Evolutionary conservation across 1,140 invertebrate genomes (phyloP).

Genomic region (Zaprionus davidi): DNA sequence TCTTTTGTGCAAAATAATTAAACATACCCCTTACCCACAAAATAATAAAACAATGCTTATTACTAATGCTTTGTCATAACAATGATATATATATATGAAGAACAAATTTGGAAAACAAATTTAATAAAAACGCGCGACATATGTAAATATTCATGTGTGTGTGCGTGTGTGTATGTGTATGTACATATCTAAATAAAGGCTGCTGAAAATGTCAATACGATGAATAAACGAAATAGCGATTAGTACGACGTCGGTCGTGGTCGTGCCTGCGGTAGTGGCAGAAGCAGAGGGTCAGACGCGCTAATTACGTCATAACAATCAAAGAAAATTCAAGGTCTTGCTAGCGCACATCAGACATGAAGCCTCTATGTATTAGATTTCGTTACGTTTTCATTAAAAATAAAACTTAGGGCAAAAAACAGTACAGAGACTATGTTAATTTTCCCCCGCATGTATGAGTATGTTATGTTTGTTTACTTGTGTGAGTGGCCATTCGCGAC

Average conservation of each 20-base stretch:
- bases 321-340: conserved; percentile 81
- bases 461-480: conserved; percentile 37
- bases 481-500: conserved; percentile 62
- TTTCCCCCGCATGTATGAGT: conserved; percentile 24
- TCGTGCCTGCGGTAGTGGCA: conserved; percentile 58
- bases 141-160: conserved; percentile 31
- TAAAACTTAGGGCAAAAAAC: conserved; percentile 63
- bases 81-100: background rate
- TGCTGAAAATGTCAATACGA: conserved; percentile 80
- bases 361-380: conserved; percentile 73
- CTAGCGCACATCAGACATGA: conserved; percentile 56
- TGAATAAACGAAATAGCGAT: conserved; percentile 79
- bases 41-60: conserved; percentile 13
- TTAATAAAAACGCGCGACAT: conserved; percentile 46
- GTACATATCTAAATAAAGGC: conserved; percentile 72
- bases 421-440: conserved; percentile 46
- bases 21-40: conserved; percentile 19
- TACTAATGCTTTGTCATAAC: background rate
- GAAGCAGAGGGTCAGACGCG: conserved; percentile 58
- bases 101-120: conserved; percentile 12
- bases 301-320: conserved; percentile 83
- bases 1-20: conserved; percentile 63
- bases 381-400: conserved; percentile 80
- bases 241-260: conserved; percentile 71
- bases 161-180: conserved; percentile 5